These are phyloP conservation scores for Atlantisia rogersi DNA, from an alignment of 2,113 vertebrate species.

Conservation along the genomic window DNA sequence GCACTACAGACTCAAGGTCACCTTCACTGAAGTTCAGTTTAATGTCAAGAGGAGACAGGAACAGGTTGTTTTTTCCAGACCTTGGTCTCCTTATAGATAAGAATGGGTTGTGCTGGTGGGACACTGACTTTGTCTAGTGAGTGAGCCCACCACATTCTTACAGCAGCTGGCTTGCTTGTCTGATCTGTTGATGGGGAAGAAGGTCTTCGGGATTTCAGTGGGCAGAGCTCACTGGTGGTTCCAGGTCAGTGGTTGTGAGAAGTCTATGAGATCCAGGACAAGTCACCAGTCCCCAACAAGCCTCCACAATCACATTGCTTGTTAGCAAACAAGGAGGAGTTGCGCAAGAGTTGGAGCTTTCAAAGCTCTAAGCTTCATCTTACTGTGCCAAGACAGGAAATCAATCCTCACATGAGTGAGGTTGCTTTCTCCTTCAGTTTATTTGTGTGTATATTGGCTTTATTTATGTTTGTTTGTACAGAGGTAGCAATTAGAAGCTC, in stretches of 20 bases:
- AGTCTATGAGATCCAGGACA: neutral
- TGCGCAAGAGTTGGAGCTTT: neutral
- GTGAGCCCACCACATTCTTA: neutral
- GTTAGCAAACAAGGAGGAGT: neutral
- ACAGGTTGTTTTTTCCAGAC: neutral
- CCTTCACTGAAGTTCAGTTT: neutral
- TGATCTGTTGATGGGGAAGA: neutral
- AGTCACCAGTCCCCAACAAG: neutral
- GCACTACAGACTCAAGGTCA: neutral
- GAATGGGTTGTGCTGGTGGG: neutral
- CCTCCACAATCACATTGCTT: neutral
- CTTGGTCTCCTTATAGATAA: neutral
- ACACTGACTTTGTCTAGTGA: neutral
- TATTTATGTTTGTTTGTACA: neutral
- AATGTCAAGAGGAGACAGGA: neutral
- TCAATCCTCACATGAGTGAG: neutral
- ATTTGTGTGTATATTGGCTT: neutral
- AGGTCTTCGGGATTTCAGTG: neutral
- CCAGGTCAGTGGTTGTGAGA: neutral
- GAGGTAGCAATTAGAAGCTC: neutral
- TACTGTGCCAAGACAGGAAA: neutral
- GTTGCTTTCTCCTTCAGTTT: slow-evolving; percentile 12
- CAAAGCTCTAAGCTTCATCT: neutral
- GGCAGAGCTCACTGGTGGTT: neutral
- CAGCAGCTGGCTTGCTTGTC: neutral